These are phyloP conservation scores for Alloscopus bannaensis DNA, from an alignment of 2,888 invertebrate species.

Conservation along the genomic window DNA sequence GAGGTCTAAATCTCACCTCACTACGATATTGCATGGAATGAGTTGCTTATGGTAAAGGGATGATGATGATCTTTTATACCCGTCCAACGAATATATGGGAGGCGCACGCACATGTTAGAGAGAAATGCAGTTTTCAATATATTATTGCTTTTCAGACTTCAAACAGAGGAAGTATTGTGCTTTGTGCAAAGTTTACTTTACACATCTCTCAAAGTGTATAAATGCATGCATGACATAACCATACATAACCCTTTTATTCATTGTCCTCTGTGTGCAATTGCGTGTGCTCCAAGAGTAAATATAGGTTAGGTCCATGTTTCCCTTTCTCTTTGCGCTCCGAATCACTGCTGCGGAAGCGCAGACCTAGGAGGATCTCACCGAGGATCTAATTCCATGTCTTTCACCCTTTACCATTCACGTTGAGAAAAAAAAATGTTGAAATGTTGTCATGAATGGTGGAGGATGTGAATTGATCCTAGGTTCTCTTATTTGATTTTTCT, in stretches of 20 bases:
- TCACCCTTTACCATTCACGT: constrained; percentile 12
- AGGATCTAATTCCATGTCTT: constrained; percentile 48
- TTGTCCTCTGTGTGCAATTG: constrained; percentile 69
- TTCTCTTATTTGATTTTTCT: too few species aligned
- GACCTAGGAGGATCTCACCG: constrained; percentile 40
- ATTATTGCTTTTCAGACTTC: constrained; percentile 22
- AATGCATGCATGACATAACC: constrained; percentile 44
- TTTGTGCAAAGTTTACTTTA: background rate
- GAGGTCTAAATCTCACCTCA: constrained; percentile 43
- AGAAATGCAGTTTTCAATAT: too few species aligned
- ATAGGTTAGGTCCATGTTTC: constrained; percentile 72
- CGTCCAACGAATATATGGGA: too few species aligned
- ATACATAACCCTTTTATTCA: constrained; percentile 68
- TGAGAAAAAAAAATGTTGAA: background rate
- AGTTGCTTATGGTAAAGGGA: background rate
- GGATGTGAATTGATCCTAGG: too few species aligned
- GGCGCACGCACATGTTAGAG: too few species aligned
- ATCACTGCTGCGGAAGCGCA: constrained; percentile 57
- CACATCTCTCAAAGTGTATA: background rate
- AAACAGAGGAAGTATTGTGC: constrained; percentile 17
- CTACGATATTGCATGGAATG: constrained; percentile 13
- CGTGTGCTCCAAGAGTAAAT: constrained; percentile 72
- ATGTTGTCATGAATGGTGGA: too few species aligned
- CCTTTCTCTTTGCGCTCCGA: constrained; percentile 43
- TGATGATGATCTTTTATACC: constrained; percentile 35